Conservation (phyloP, 2,797 vertebrate species). For the Borostomias antarcticus region DNA sequence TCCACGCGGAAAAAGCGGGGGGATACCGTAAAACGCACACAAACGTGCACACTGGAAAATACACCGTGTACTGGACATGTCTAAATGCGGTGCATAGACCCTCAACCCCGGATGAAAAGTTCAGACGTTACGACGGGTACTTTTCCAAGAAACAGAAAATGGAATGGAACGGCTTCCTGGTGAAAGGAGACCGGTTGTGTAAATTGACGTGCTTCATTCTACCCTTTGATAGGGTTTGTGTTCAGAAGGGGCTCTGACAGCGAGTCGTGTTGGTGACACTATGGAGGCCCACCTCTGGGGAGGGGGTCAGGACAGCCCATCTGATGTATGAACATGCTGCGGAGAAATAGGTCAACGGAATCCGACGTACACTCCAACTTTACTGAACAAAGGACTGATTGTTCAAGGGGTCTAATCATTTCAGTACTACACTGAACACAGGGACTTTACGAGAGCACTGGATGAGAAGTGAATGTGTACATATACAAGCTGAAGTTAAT, state of each 20-base stretch:
- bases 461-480: background rate
- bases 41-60: background rate
- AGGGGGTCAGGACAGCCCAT: slow-evolving; percentile 35
- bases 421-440: no score
- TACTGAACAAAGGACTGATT: background rate
- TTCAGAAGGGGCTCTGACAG: slow-evolving; percentile 48
- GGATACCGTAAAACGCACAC: background rate
- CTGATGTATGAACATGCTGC: background rate
- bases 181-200: no score
- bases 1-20: slow-evolving; percentile 24
- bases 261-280: slow-evolving; percentile 39
- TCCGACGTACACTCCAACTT: background rate
- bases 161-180: no score
- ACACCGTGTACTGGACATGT: no score
- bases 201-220: no score
- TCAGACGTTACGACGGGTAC: no score
- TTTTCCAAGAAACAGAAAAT: no score
- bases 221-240: slow-evolving; percentile 45
- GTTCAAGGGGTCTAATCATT: background rate
- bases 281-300: slow-evolving; percentile 38
- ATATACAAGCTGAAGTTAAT: background rate
- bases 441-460: background rate
- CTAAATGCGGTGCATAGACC: no score
- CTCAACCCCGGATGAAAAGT: no score
- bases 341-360: background rate